Percentiles rank a stretch among this genome's conserved stretches.
These are phyloP conservation scores for Hiodon tergisus DNA, from an alignment of 2,113 vertebrate genomes.

Conservation along the genomic window DNA sequence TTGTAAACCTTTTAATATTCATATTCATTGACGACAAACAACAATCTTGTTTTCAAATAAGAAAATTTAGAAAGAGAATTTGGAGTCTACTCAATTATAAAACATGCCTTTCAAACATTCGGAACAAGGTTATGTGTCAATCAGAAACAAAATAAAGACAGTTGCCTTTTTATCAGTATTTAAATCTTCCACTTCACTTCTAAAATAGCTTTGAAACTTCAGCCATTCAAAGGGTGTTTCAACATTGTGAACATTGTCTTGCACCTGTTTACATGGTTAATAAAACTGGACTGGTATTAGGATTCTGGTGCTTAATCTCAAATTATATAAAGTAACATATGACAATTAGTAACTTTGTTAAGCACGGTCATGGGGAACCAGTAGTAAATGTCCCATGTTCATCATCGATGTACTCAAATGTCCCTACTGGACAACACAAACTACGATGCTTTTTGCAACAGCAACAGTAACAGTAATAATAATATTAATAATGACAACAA, in stretches of 20 bases:
- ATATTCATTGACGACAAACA: neutral
- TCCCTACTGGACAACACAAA: neutral
- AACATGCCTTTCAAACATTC: neutral
- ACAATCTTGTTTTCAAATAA: neutral
- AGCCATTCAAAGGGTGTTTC: neutral
- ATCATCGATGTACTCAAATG: neutral
- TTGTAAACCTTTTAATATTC: neutral
- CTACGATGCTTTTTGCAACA: too few relatives aligned
- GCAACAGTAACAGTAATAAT: too few relatives aligned
- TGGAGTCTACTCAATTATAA: neutral
- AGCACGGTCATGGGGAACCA: neutral
- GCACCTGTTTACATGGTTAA: neutral
- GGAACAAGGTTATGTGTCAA: neutral
- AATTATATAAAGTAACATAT: neutral
- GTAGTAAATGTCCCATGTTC: too few relatives aligned
- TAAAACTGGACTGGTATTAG: neutral
- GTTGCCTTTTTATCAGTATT: neutral
- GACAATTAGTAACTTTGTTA: constrained; percentile 5
- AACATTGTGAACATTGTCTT: neutral
- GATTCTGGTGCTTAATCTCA: neutral
- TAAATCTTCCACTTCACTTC: neutral
- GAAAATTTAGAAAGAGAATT: neutral
- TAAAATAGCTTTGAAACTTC: neutral
- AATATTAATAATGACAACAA: too few relatives aligned
- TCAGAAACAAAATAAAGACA: neutral